Evolutionary conservation across 1,140 invertebrate species (phyloP).

Genomic region (Andricus grossulariae): DNA sequence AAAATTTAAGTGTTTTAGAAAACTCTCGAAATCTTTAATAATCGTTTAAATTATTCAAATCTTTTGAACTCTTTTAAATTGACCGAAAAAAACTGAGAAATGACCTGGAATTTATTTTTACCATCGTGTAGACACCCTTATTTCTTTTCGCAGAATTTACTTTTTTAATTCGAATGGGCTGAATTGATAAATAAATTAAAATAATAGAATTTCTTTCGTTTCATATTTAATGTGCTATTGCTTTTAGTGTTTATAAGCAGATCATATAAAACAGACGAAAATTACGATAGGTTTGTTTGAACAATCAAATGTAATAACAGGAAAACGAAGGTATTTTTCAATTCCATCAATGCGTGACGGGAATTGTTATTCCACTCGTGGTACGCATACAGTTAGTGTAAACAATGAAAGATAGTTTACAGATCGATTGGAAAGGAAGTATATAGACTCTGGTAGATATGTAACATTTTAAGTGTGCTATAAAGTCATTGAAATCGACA

Average conservation of each 20-base stretch:
- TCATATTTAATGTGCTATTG: too few relatives aligned
- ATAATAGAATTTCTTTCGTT: too few relatives aligned
- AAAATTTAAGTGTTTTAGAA: too few relatives aligned
- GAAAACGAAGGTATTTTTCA: constrained; percentile 3
- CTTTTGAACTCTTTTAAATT: too few relatives aligned
- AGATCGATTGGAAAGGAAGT: constrained; percentile 12
- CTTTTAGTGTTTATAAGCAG: background rate
- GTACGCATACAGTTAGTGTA: background rate
- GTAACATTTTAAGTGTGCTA: background rate
- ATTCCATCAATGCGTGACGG: background rate
- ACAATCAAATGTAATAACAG: background rate
- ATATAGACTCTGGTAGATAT: background rate
- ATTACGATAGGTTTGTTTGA: background rate
- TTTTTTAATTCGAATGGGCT: too few relatives aligned
- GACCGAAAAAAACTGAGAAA: too few relatives aligned
- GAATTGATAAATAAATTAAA: too few relatives aligned
- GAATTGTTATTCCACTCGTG: constrained; percentile 9
- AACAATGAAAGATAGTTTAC: background rate
- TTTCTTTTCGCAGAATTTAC: too few relatives aligned
- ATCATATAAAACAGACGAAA: background rate
- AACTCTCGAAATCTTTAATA: too few relatives aligned
- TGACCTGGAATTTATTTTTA: too few relatives aligned
- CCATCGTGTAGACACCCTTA: too few relatives aligned
- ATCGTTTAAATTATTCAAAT: too few relatives aligned
- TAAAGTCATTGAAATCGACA: constrained; percentile 8